Conservation (phyloP, 2,113 vertebrate species). For the Laticauda laticaudata region DNA sequence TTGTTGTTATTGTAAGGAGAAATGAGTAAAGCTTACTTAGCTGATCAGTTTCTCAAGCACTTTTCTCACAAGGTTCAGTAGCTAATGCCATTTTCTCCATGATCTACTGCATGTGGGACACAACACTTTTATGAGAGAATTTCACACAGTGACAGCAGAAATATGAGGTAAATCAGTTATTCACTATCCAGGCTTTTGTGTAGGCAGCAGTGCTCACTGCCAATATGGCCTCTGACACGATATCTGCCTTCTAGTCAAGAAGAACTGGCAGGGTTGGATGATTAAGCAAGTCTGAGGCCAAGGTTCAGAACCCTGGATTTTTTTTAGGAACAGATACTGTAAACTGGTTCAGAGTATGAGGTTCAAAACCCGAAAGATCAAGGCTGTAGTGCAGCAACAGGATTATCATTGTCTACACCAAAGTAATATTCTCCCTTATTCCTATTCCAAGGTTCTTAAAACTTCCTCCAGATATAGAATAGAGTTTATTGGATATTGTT, state of each 20-base stretch:
- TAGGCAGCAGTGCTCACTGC: background rate
- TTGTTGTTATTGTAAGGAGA: background rate
- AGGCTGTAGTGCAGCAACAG: background rate
- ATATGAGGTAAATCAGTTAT: background rate
- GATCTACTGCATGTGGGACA: background rate
- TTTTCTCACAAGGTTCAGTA: background rate
- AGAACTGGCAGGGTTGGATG: background rate
- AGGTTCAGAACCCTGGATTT: background rate
- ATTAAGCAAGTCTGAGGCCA: background rate
- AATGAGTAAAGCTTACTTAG: background rate
- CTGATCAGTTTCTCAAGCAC: background rate
- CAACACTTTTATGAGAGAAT: background rate
- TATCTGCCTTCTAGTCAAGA: background rate
- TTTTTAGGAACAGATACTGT: background rate
- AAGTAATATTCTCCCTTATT: background rate
- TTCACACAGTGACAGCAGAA: background rate
- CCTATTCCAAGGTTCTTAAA: background rate
- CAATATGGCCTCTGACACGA: background rate
- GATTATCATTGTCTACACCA: background rate
- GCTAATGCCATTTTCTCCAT: background rate
- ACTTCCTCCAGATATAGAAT: background rate
- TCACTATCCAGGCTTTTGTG: background rate
- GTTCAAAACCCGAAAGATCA: background rate
- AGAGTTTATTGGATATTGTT: background rate
- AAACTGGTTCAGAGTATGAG: background rate